These are phyloP conservation scores for Drosophila neocordata DNA, from an alignment of 1,140 invertebrate species.

Conservation along the genomic window DNA sequence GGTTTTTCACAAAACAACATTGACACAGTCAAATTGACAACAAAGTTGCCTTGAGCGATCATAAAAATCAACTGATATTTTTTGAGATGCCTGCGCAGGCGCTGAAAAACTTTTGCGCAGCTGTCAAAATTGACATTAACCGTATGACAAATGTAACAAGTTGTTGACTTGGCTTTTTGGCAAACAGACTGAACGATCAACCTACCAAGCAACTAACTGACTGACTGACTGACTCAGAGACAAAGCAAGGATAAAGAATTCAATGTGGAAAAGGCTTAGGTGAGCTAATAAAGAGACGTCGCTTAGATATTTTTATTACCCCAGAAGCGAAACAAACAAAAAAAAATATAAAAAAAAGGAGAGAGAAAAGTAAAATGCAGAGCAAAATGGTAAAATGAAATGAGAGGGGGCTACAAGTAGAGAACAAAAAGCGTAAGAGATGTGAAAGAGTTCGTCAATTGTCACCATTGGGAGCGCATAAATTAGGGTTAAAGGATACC, in stretches of 20 bases:
- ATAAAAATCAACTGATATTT: constrained; percentile 33
- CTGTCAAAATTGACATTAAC: constrained; percentile 81
- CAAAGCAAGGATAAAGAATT: not conserved
- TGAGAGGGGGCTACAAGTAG: not conserved
- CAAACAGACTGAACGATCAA: constrained; percentile 46
- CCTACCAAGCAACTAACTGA: constrained; percentile 3
- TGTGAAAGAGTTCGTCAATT: constrained; percentile 69
- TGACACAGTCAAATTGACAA: constrained; percentile 63
- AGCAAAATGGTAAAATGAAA: constrained; percentile 4
- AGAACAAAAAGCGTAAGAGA: not conserved
- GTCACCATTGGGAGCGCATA: constrained; percentile 76
- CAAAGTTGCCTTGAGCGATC: constrained; percentile 71
- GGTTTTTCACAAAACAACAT: not conserved
- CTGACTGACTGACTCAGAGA: not conserved
- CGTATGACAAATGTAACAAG: constrained; percentile 82
- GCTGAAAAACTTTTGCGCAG: constrained; percentile 61
- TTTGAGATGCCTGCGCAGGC: constrained; percentile 33
- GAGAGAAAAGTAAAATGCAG: constrained; percentile 19
- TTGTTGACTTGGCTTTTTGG: constrained; percentile 55
- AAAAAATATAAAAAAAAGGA: not conserved
- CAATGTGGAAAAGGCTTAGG: constrained; percentile 48
- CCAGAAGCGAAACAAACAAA: constrained; percentile 23
- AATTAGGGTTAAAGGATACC: constrained; percentile 77
- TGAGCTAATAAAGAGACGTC: constrained; percentile 75
- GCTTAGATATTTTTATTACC: constrained; percentile 81